Conservation (phyloP, 2,888 invertebrate genomes). For the Melanargia galathea region DNA sequence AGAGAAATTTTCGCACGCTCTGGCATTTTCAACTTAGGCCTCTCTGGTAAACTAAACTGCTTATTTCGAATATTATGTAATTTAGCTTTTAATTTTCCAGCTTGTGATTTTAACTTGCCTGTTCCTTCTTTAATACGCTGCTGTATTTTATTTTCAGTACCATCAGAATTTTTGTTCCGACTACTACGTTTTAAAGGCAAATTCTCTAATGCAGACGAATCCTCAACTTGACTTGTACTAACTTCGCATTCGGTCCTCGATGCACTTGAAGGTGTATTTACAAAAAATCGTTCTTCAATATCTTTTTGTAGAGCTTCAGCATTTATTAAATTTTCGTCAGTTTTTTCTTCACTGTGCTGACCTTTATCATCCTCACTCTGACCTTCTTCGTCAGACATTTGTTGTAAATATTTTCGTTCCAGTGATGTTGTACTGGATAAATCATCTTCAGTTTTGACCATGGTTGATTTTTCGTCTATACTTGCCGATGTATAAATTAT, state of each 20-base stretch:
- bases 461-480: conserved; percentile 62
- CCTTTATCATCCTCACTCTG: conserved; percentile 63
- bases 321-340: conserved; percentile 55
- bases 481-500: conserved; percentile 65
- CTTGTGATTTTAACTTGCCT: conserved; percentile 86
- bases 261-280: conserved; percentile 81
- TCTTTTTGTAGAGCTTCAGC: conserved; percentile 84
- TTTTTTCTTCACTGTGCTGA: conserved; percentile 52
- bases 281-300: conserved; percentile 84
- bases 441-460: conserved; percentile 75
- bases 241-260: conserved; percentile 85
- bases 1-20: conserved; percentile 80
- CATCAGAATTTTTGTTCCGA: conserved; percentile 77
- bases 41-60: conserved; percentile 82
- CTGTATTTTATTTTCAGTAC: conserved; percentile 82
- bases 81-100: conserved; percentile 87
- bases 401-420: conserved; percentile 74
- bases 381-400: conserved; percentile 78
- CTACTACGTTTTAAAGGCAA: conserved; percentile 83
- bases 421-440: conserved; percentile 77
- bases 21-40: conserved; percentile 82
- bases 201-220: conserved; percentile 85
- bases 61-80: conserved; percentile 84
- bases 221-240: conserved; percentile 86
- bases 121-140: conserved; percentile 87